Conservation (phyloP, 1,140 invertebrate genomes). For the Argopecten irradians region DNA sequence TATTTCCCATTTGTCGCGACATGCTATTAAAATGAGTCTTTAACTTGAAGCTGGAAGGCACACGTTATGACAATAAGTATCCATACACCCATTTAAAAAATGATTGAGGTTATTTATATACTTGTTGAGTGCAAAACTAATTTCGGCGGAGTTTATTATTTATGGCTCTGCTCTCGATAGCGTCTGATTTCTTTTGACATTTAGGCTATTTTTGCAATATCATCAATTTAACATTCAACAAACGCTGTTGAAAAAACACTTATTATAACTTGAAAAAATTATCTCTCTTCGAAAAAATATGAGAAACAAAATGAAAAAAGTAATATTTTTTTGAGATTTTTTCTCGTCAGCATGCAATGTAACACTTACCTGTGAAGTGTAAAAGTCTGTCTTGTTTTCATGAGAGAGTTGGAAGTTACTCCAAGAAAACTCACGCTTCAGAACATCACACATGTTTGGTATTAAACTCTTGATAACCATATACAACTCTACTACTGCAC, state of each 20-base stretch:
- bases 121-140: background rate
- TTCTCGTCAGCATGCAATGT: too few species aligned
- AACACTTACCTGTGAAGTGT: background rate
- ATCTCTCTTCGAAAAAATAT: too few species aligned
- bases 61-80: background rate
- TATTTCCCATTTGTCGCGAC: background rate
- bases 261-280: too few species aligned
- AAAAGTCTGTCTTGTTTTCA: background rate
- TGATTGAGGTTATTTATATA: background rate
- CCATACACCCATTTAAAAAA: background rate
- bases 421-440: background rate
- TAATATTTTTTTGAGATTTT: too few species aligned
- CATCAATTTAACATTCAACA: background rate
- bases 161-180: background rate
- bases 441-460: background rate
- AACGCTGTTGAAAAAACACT: background rate
- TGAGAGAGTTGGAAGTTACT: slow-evolving; percentile 14
- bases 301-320: too few species aligned
- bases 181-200: background rate
- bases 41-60: background rate
- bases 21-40: background rate
- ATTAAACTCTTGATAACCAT: background rate
- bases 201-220: background rate
- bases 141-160: background rate
- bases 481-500: background rate